Evolutionary conservation across 2,888 invertebrate genomes (phyloP), one percentile per base, ranked within the genome.

Genomic region (Dryocosmus kuriphilus): DNA sequence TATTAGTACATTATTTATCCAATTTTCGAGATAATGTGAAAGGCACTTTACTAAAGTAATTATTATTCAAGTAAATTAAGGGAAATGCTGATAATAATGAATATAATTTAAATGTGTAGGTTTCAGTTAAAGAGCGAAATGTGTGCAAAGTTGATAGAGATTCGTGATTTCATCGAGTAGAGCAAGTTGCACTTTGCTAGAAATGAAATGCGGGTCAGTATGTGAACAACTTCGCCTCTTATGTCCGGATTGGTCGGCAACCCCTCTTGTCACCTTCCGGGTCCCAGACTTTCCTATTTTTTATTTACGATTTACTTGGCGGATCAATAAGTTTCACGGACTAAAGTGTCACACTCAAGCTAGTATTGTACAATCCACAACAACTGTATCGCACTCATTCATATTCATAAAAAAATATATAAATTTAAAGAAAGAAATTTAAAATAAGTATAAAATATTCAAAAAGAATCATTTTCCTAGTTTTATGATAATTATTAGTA

Each of bases 141-240:
- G 77, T 55, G 71, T 38, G 55, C 24, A 71, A 41, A 51, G 14
- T 76, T 78, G 77, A 81, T 81, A 79, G 82, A 79, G 79, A 78
- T 81, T 77, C 78, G 76, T 74, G 81, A 79, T 81, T 82, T 79
- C 79, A 85, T 78, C 78, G 74, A 79, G 81, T 79, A 65, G 77
- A 79, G 77, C 77, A 30, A 76, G 22, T 65, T 74, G 77, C 57
- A 79, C 75, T 79, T 78, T 79, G 78, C 77, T 80, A 75, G 79
- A 74, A 80, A 78, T 77, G 84, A 86, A 90, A 91, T 90, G 87
- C 89, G 89, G 90, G 90, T 91, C 89, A 91, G 90, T 91, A 84
- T 91, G 91, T 89, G 89, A 91, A 85, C 89, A 87, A 86, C 86
- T 89, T 88, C 86, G 86, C 84, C 87, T 82, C 86, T 88, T 84